phyloP scores from a whole-genome alignment of 2,113 vertebrate genomes.

The Fukomys damarensis region DNA sequence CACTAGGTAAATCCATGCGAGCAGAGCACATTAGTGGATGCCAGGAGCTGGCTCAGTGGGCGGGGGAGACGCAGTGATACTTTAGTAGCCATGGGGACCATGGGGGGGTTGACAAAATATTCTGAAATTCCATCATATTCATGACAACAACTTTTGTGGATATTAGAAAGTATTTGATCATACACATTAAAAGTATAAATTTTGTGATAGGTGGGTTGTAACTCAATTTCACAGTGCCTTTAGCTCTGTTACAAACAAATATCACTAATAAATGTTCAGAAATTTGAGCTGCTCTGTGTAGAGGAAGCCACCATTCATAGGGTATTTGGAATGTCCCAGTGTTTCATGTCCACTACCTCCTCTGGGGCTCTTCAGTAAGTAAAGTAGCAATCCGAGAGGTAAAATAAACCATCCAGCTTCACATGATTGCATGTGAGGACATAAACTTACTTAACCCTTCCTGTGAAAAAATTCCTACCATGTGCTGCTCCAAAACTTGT shows the following conservation, averaged over 20 bases:
- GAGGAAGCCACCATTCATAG: neutral
- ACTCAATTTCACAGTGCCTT: neutral
- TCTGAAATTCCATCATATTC: neutral
- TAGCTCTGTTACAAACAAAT: neutral
- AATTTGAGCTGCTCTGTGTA: neutral
- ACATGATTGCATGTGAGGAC: neutral
- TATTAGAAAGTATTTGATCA: neutral
- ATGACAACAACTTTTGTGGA: neutral
- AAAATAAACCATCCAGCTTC: neutral
- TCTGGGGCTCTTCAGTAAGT: neutral
- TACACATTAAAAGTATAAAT: neutral
- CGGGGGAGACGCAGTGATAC: no score
- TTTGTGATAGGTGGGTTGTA: neutral
- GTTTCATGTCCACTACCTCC: neutral
- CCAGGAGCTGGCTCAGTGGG: neutral
- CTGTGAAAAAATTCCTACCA: neutral
- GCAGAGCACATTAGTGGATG: neutral
- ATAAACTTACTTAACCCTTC: neutral
- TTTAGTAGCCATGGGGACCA: neutral
- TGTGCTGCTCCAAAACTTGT: neutral
- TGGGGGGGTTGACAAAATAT: neutral
- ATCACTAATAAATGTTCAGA: neutral
- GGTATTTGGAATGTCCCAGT: neutral
- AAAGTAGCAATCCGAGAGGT: neutral
- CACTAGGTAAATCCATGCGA: neutral